Conservation (phyloP, 2,797 vertebrate genomes). For the Eulemur mongoz region DNA sequence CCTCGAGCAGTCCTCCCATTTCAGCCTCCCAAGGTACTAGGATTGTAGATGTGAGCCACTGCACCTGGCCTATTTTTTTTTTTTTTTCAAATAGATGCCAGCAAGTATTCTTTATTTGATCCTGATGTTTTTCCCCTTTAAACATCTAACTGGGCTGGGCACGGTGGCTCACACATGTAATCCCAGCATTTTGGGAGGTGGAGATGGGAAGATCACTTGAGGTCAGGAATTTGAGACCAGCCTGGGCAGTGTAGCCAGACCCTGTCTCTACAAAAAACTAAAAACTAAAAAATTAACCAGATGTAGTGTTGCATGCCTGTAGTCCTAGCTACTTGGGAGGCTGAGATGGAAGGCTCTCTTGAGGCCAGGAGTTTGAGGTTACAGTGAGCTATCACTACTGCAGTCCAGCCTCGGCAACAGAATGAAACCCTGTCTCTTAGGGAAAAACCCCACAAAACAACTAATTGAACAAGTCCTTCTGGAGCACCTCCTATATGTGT, state of each 20-base stretch:
- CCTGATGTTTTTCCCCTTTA: not conserved
- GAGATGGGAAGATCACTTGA: not conserved
- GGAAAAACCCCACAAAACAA: not conserved
- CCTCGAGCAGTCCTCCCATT: not conserved
- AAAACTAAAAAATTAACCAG: not conserved
- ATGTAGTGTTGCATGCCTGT: not conserved
- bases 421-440: not conserved
- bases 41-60: not conserved
- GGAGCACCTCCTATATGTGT: not conserved
- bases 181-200: not conserved
- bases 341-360: not conserved
- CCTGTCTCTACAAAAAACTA: not conserved
- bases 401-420: not conserved
- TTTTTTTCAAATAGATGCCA: not conserved
- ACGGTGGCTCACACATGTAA: not conserved
- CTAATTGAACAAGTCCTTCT: not conserved
- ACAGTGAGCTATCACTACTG: not conserved
- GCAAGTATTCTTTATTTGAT: not conserved
- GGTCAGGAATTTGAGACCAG: not conserved
- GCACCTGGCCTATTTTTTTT: not conserved
- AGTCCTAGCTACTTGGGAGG: not conserved
- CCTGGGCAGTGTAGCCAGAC: not conserved
- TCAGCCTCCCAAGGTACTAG: not conserved
- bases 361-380: not conserved
- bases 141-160: not conserved